Percentiles rank a stretch among this genome's conserved stretches.
Conservation (phyloP, 1,140 invertebrate genomes). For the Lasioglossum baleicum region DNA sequence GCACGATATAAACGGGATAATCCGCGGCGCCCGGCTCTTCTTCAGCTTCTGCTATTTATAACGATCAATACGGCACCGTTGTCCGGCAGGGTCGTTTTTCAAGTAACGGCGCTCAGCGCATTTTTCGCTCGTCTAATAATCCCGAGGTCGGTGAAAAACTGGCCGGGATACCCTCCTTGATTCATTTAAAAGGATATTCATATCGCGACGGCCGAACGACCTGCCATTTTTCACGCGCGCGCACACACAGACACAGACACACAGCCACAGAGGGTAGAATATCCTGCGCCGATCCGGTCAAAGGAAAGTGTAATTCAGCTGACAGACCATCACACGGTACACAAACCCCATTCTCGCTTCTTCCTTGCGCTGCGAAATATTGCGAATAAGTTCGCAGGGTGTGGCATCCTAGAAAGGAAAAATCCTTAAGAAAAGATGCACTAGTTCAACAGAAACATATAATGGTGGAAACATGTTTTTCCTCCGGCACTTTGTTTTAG, state of each 20-base stretch:
- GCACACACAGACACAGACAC: too few relatives aligned
- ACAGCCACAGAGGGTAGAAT: too few relatives aligned
- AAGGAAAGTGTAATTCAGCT: too few relatives aligned
- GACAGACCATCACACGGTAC: background rate
- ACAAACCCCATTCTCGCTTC: background rate
- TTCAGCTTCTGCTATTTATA: constrained; percentile 55
- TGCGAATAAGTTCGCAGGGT: too few relatives aligned
- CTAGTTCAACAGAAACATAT: too few relatives aligned
- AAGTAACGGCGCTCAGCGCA: constrained; percentile 41
- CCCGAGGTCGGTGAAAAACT: constrained; percentile 53
- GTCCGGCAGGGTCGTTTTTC: constrained; percentile 59
- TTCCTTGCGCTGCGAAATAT: too few relatives aligned
- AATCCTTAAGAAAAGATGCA: too few relatives aligned
- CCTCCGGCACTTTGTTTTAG: too few relatives aligned
- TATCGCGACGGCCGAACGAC: constrained; percentile 21
- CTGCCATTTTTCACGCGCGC: constrained; percentile 24
- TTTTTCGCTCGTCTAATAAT: constrained; percentile 63
- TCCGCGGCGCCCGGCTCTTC: constrained; percentile 40
- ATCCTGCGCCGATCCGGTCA: too few relatives aligned
- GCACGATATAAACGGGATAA: constrained; percentile 63
- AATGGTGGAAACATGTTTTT: too few relatives aligned
- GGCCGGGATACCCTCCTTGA: constrained; percentile 44
- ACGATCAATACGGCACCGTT: constrained; percentile 58
- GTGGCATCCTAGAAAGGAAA: too few relatives aligned
- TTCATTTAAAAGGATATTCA: constrained; percentile 60